These are phyloP conservation scores for Psammodynastes pulverulentus DNA, from an alignment of 2,113 vertebrate genomes.

Conservation along the genomic window DNA sequence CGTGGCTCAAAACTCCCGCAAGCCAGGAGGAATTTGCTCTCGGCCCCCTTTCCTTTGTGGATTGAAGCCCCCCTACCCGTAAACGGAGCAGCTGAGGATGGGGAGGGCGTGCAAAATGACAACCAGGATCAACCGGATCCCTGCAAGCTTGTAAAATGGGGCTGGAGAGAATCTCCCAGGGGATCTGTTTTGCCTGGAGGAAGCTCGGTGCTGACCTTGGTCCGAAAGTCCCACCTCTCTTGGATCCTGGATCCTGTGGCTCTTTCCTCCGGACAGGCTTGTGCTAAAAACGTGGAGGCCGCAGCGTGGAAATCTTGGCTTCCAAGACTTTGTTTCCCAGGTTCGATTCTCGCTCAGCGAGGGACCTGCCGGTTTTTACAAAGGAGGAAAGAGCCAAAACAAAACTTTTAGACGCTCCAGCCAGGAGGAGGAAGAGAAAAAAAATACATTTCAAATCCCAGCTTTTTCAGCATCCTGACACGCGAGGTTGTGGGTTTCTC, in stretches of 20 bases:
- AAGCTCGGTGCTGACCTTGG: neutral
- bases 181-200: neutral
- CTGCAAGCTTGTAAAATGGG: neutral
- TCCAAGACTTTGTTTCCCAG: neutral
- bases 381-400: neutral
- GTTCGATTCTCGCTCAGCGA: neutral
- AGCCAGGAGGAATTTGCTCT: neutral
- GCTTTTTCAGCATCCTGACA: neutral
- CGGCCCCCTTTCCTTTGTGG: neutral
- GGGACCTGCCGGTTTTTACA: neutral
- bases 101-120: neutral
- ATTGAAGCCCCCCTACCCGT: neutral
- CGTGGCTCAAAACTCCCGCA: neutral
- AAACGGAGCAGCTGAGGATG: neutral
- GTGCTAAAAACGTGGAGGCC: neutral
- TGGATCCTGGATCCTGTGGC: neutral
- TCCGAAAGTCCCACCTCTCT: neutral
- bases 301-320: neutral
- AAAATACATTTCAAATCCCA: neutral
- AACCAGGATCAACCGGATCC: neutral
- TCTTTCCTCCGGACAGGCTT: neutral
- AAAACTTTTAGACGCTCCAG: neutral
- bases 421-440: neutral
- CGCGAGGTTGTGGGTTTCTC: neutral
- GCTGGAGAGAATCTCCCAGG: neutral